A percentile compares a stretch with the other conserved stretches of the same genome.
Conservation (phyloP, 1,140 invertebrate genomes). For the Drosophila rufa region DNA sequence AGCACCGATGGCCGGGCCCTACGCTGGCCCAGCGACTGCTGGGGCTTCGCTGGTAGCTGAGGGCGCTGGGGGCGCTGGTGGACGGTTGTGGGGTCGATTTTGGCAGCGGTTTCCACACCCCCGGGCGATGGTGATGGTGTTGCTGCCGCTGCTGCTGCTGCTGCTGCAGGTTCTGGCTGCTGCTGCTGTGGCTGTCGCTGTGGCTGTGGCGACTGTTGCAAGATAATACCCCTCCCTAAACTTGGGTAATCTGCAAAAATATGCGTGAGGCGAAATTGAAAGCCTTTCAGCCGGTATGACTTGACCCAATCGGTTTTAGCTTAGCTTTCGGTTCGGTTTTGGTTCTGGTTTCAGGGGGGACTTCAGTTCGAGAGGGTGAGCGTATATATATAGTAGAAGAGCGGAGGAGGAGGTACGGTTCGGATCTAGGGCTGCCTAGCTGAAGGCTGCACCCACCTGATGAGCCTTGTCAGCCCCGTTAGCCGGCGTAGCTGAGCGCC, state of each 20-base stretch:
- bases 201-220: slow-evolving; percentile 60
- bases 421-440: slow-evolving; percentile 17
- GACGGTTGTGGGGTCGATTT: slow-evolving; percentile 18
- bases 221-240: slow-evolving; percentile 84
- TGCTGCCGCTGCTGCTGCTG: slow-evolving; percentile 8
- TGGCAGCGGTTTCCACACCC: slow-evolving; percentile 6
- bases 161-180: slow-evolving; percentile 30
- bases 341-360: neutral
- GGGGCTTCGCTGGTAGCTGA: slow-evolving; percentile 26
- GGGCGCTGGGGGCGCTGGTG: slow-evolving; percentile 28
- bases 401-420: slow-evolving; percentile 2
- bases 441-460: slow-evolving; percentile 70
- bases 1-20: slow-evolving; percentile 68
- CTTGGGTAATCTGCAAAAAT: slow-evolving; percentile 85
- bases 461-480: slow-evolving; percentile 59
- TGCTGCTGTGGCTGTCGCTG: slow-evolving; percentile 19
- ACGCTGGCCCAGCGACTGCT: slow-evolving; percentile 19
- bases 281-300: slow-evolving; percentile 41
- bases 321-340: slow-evolving; percentile 11
- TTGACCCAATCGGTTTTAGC: slow-evolving; percentile 1
- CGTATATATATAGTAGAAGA: slow-evolving; percentile 15
- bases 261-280: slow-evolving; percentile 67
- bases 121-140: neutral
- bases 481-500: slow-evolving; percentile 61
- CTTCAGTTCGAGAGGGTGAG: slow-evolving; percentile 13